Base-by-base conservation (phyloP, 2,113 vertebrate genomes). In the Pseudolaguvia tuberculata region DNA sequence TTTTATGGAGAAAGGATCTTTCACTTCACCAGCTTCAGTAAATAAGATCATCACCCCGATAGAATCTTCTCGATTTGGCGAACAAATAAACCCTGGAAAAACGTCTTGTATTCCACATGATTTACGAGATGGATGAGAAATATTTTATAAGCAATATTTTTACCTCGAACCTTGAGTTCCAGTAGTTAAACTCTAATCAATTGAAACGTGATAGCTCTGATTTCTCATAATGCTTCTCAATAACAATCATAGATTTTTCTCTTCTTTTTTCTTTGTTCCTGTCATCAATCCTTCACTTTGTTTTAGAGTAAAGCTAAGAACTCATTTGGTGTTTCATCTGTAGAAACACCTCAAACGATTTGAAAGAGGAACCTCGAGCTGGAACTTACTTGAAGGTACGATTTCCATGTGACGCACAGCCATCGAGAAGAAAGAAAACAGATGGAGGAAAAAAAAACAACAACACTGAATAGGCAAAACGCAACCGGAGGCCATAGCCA, bases 291-390 rank as follows among this genome's bases (percentile, higher is more conserved):
- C 12, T 27, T 70, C 8, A 48, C 25, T 61, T 6, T 68, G 14
- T 59, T 18, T n/a, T 23, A 67, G 21, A 47, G 31, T 31, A 68
- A 66, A 62, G 61, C 50, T 61, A 79, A 79, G 81, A 86, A 69
- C 80, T 85, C 86, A 65, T 72, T 76, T 86, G 78, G 84, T 81
- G 39, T 42, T 42, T 42, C 39, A 42, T 84, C 81, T 78, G 50
- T 82, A 56, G 42, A 65, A 75, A 75, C 68, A 77, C 42, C 87
- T 84, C 85, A 86, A 82, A 87, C 84, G 83, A 85, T 85, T 87
- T 88, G 86, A 85, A 88, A 89, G 83, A 79, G 81, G 81, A 80
- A 87, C 86, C 86, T 79, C 79, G 82, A 87, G 86, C 85, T 73
- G 71, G 82, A 82, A 86, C 81, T 83, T 81, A 81, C 82, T 88